Percentiles rank a stretch among this genome's conserved stretches.
These are phyloP conservation scores for Oreortyx pictus DNA, from an alignment of 2,797 vertebrate genomes.

Conservation along the genomic window DNA sequence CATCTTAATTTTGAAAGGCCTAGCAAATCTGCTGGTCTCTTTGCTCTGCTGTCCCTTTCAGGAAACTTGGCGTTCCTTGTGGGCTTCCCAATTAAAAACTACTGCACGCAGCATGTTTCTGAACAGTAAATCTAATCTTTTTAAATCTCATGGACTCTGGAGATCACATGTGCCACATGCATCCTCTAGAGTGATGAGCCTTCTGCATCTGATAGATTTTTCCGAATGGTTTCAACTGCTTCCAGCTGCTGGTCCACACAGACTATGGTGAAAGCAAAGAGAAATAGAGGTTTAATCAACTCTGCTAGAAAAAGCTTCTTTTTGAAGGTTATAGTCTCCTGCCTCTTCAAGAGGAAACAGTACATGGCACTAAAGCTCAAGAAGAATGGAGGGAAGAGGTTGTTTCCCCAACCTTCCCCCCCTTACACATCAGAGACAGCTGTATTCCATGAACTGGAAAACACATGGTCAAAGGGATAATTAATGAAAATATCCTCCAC, in stretches of 20 bases:
- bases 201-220: not conserved
- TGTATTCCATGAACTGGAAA: not conserved
- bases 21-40: not conserved
- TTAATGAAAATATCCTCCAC: not conserved
- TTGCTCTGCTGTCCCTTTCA: not conserved
- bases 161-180: not conserved
- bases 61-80: not conserved
- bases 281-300: not conserved
- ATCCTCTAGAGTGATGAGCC: not conserved
- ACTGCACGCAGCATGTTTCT: not conserved
- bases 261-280: rapidly evolving
- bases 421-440: not conserved
- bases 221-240: not conserved
- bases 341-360: not conserved
- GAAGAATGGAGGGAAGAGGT: not conserved
- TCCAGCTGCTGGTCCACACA: not conserved
- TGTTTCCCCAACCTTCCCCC: not conserved
- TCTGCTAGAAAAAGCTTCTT: not conserved
- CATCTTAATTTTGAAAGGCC: not conserved
- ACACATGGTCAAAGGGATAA: not conserved
- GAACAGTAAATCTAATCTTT: not conserved
- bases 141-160: not conserved
- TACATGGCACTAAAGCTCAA: not conserved
- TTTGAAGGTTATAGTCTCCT: not conserved
- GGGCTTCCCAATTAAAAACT: not conserved